These are phyloP conservation scores for Neolamprologus tretocephalus DNA, from an alignment of 2,113 vertebrate species.

Conservation along the genomic window DNA sequence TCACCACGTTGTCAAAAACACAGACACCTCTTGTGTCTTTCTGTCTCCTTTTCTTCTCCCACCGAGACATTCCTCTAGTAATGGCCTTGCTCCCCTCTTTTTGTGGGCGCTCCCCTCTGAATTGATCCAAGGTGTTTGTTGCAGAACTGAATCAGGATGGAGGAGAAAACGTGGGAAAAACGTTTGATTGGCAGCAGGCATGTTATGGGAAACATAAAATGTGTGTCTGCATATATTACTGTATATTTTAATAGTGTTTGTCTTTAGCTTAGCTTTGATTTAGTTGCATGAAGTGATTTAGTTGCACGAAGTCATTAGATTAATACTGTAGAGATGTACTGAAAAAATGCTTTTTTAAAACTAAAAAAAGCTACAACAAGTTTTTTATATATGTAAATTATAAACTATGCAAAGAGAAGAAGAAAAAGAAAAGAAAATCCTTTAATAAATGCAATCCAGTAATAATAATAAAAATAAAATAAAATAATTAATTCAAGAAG, in stretches of 20 bases:
- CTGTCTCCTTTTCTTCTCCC: neutral
- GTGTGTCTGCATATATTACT: neutral
- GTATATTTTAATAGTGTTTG: neutral
- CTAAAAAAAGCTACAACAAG: neutral
- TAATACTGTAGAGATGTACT: neutral
- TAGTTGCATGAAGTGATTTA: neutral
- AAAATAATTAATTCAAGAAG: neutral
- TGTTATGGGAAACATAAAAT: neutral
- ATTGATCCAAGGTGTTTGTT: neutral
- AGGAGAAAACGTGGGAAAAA: neutral
- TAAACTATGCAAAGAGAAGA: neutral
- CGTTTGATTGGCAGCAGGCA: neutral
- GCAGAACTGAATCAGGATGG: neutral
- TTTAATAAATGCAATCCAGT: neutral
- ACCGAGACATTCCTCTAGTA: constrained; percentile 4
- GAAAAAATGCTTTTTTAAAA: neutral
- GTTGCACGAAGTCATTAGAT: neutral
- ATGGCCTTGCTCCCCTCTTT: neutral
- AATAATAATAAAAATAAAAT: neutral
- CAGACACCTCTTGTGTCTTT: neutral
- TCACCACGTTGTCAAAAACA: constrained; percentile 56
- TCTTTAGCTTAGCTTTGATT: neutral
- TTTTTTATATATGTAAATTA: neutral
- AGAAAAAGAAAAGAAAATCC: neutral
- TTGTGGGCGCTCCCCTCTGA: neutral